phyloP scores from a whole-genome alignment of 2,113 vertebrate genomes.

The Phoenicopterus ruber region DNA sequence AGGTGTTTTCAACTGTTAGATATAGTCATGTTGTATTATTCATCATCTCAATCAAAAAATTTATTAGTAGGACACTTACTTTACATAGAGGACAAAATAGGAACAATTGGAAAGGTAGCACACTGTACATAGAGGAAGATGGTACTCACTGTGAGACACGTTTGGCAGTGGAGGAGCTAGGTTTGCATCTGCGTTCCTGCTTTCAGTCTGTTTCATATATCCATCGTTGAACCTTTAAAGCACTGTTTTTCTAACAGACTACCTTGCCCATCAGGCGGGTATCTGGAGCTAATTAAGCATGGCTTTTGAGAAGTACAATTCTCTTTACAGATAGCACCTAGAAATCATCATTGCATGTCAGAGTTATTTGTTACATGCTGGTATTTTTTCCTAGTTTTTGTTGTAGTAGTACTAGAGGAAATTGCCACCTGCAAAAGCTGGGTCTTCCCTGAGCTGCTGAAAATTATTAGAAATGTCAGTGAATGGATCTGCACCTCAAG shows the following conservation, averaged over 20 bases:
- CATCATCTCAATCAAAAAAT: background rate
- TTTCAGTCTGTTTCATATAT: background rate
- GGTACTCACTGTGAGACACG: background rate
- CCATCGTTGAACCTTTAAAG: background rate
- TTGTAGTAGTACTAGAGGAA: background rate
- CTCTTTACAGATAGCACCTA: background rate
- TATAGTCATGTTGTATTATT: slow-evolving; percentile 37
- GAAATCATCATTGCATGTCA: background rate
- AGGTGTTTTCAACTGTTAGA: slow-evolving; percentile 21
- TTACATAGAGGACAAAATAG: slow-evolving; percentile 8
- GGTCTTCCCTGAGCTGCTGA: background rate
- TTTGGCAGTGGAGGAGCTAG: background rate
- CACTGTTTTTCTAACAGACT: background rate
- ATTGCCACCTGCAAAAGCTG: background rate
- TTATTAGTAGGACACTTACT: slow-evolving; percentile 3
- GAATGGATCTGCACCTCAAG: background rate
- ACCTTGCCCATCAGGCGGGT: background rate
- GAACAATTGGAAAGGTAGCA: background rate
- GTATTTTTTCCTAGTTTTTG: background rate
- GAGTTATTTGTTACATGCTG: background rate
- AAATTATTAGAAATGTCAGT: background rate
- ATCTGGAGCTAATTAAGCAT: background rate
- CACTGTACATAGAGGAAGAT: background rate
- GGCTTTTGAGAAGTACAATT: background rate
- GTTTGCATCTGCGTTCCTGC: background rate